Evolutionary conservation across 2,113 vertebrate genomes (phyloP).

Genomic region (Bombycilla garrulus): DNA sequence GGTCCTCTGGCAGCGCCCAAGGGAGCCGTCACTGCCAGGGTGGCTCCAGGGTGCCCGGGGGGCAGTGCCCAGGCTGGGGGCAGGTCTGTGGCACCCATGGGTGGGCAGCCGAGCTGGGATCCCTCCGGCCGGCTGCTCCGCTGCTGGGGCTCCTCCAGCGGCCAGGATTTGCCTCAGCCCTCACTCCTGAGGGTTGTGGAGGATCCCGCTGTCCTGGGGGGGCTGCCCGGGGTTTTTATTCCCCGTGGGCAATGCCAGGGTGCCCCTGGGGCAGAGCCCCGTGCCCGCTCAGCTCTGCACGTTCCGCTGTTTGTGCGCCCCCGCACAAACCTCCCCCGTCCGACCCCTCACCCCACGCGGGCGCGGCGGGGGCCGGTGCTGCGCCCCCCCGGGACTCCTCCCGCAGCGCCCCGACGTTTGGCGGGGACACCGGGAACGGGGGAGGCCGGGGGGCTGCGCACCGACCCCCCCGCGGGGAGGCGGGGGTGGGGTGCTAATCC

Average conservation of each 20-base stretch:
- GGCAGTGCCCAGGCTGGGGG: neutral
- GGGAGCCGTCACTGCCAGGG: accelerated
- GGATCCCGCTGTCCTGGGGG: accelerated
- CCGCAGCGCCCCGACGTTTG: neutral
- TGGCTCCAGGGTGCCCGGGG: accelerated
- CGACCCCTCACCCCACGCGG: neutral
- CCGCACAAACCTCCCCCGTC: accelerated
- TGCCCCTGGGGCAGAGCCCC: neutral
- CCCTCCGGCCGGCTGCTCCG: accelerated
- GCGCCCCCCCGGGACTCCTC: neutral
- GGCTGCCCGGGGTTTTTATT: accelerated
- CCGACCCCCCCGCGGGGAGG: neutral
- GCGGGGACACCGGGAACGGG: no score
- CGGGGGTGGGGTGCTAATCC: neutral
- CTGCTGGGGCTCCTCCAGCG: accelerated
- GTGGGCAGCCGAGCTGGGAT: neutral
- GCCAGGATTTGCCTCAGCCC: neutral
- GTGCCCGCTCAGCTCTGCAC: accelerated
- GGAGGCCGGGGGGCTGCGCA: neutral
- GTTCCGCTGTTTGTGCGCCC: accelerated
- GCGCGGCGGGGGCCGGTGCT: neutral
- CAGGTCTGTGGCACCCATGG: neutral
- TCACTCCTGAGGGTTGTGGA: neutral
- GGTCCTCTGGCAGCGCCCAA: neutral
- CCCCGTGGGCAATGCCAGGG: neutral